Percentiles rank a stretch among this genome's conserved stretches.
Evolutionary conservation across 2,797 vertebrate species (phyloP).

Genomic region (Pseudochaenichthys georgianus): DNA sequence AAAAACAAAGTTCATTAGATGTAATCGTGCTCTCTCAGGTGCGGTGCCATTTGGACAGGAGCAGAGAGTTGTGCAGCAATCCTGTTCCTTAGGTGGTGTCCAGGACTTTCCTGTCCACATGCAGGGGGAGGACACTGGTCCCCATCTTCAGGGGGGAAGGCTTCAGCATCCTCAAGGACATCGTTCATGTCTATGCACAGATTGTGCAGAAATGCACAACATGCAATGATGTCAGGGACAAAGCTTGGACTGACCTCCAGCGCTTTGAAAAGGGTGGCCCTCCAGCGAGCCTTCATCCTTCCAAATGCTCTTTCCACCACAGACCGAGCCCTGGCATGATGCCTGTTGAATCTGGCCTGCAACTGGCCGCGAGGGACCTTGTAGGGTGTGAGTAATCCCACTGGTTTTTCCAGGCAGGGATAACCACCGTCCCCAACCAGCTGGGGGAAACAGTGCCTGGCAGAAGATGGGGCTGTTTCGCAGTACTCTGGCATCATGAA

Average conservation of each 20-base stretch:
- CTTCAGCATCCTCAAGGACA: too few relatives aligned
- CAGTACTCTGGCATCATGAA: too few relatives aligned
- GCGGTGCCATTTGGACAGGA: too few relatives aligned
- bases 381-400: background rate
- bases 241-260: background rate
- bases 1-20: too few relatives aligned
- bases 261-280: background rate
- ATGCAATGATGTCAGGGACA: background rate
- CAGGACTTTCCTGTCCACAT: too few relatives aligned
- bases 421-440: too few relatives aligned
- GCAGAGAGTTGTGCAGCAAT: too few relatives aligned
- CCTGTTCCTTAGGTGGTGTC: too few relatives aligned
- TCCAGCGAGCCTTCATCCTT: background rate
- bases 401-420: background rate
- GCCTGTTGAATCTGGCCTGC: background rate
- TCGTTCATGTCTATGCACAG: background rate
- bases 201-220: conserved; percentile 1
- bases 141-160: too few relatives aligned
- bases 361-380: background rate
- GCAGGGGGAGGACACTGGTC: too few relatives aligned
- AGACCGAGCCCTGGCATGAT: background rate
- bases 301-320: background rate
- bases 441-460: background rate
- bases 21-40: too few relatives aligned
- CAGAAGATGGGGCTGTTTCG: background rate